Evolutionary conservation across 2,888 invertebrate species (phyloP).

Genomic region (Pomacea canaliculata): DNA sequence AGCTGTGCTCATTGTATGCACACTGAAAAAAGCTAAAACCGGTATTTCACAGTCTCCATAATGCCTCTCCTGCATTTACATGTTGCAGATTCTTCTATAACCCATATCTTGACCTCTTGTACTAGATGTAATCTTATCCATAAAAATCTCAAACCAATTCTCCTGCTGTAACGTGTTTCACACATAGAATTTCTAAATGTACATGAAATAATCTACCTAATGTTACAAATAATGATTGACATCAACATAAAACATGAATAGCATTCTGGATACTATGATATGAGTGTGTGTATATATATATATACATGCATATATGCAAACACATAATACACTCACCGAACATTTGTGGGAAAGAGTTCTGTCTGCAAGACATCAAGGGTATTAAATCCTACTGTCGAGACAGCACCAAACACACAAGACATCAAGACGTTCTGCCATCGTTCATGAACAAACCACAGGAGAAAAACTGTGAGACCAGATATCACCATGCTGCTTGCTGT

Average conservation of each 20-base stretch:
- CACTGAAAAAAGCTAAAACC: too few species aligned
- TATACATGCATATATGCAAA: not conserved
- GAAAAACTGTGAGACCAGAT: slow-evolving; percentile 66
- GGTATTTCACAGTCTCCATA: too few species aligned
- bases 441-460: slow-evolving; percentile 60
- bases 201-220: not conserved
- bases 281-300: not conserved
- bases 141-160: too few species aligned
- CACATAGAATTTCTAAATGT: not conserved
- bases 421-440: slow-evolving; percentile 61
- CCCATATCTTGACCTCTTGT: too few species aligned
- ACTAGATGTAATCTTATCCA: too few species aligned
- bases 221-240: too few species aligned
- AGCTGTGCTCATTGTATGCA: too few species aligned
- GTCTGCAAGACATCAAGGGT: slow-evolving; percentile 92
- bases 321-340: slow-evolving; percentile 75
- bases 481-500: slow-evolving; percentile 65
- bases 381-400: slow-evolving; percentile 70
- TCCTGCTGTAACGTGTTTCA: not conserved
- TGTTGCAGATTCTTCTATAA: too few species aligned
- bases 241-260: too few species aligned
- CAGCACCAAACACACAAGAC: slow-evolving; percentile 69
- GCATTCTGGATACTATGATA: too few species aligned
- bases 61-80: too few species aligned
- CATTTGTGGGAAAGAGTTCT: slow-evolving; percentile 92